Conservation (phyloP, 2,113 vertebrate species). For the Ploceus nigricollis region DNA sequence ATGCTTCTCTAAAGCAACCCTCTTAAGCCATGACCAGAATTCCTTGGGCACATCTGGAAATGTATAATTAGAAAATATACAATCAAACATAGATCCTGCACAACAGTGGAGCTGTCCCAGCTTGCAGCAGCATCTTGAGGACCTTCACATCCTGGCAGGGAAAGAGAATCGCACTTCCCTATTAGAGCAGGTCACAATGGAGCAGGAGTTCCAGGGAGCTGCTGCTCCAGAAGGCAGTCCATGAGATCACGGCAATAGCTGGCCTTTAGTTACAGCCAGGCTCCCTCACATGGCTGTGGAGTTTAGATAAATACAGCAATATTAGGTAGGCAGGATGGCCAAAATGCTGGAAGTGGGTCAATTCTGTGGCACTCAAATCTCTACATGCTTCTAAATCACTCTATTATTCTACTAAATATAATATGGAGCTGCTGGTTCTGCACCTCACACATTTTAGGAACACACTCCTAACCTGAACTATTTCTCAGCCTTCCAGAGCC, state of each 20-base stretch:
- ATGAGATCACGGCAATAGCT: neutral
- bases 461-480: neutral
- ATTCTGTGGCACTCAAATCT: neutral
- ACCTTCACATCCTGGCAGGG: neutral
- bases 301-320: neutral
- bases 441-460: neutral
- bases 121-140: neutral
- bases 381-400: neutral
- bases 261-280: neutral
- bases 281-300: neutral
- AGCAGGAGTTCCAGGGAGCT: neutral
- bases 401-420: neutral
- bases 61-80: neutral
- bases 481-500: neutral
- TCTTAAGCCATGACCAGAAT: neutral
- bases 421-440: neutral
- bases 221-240: neutral
- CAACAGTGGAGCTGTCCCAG: neutral
- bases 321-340: neutral
- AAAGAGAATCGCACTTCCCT: neutral
- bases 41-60: neutral
- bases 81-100: neutral
- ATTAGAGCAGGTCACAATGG: neutral
- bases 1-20: neutral
- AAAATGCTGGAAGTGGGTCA: neutral